Evolutionary conservation across 2,113 vertebrate genomes (phyloP).

Genomic region (Xenus cinereus): DNA sequence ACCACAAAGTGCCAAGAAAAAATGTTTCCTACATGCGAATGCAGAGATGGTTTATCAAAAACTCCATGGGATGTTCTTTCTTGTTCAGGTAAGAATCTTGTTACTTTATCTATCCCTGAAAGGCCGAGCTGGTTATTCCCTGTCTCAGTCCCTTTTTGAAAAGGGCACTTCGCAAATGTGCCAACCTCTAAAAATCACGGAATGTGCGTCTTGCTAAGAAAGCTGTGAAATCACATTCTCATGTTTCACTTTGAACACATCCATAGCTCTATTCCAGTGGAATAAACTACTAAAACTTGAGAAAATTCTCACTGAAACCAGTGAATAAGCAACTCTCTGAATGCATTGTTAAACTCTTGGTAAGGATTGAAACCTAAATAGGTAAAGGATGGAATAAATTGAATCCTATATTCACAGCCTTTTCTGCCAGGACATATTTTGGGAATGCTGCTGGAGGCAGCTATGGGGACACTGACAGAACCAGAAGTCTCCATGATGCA

Average conservation of each 20-base stretch:
- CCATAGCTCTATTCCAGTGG: not conserved
- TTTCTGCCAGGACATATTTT: not conserved
- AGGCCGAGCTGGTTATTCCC: not conserved
- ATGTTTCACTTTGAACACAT: not conserved
- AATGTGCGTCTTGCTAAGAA: not conserved
- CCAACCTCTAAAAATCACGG: not conserved
- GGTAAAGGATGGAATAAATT: not conserved
- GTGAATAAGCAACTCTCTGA: not conserved
- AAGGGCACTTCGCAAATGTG: not conserved
- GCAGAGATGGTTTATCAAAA: rapidly evolving
- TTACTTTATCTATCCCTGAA: not conserved
- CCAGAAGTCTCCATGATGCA: not conserved
- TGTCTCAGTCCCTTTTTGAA: not conserved
- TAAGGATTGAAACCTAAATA: not conserved
- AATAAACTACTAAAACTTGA: not conserved
- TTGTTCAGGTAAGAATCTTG: slow-evolving; percentile 39
- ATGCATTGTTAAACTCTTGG: not conserved
- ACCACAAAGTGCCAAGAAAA: rapidly evolving
- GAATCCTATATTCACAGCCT: not conserved
- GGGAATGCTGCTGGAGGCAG: not conserved
- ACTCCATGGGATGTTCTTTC: not conserved
- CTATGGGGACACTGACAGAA: not conserved
- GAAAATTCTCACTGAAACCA: not conserved
- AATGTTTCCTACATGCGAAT: not conserved
- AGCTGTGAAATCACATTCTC: not conserved